Conservation (phyloP, 37 sponge, comb jelly and placozoan species). For the Halisarca cf. caerulea region DNA sequence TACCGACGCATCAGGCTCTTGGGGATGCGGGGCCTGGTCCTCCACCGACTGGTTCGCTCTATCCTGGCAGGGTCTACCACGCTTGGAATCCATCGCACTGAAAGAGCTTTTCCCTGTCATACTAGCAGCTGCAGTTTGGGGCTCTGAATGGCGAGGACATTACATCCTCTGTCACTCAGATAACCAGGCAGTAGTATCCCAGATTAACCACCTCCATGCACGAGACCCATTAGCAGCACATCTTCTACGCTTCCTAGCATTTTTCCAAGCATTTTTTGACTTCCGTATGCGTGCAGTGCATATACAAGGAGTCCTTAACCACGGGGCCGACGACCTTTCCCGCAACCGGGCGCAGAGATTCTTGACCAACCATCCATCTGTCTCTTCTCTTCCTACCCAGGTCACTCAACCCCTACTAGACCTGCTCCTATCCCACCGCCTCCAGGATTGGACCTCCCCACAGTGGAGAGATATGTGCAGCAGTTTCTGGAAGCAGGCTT, state of each 20-base stretch:
- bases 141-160: conserved; percentile 25
- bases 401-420: background rate
- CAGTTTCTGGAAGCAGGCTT: conserved; percentile 21
- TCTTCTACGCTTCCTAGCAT: conserved; percentile 44
- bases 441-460: conserved; percentile 26
- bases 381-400: background rate
- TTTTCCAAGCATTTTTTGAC: conserved; percentile 28
- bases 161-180: conserved; percentile 20
- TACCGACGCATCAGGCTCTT: conserved; percentile 32
- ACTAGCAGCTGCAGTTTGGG: conserved; percentile 36
- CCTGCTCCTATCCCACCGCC: background rate
- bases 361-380: background rate
- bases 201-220: conserved; percentile 22
- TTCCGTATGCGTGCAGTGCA: conserved; percentile 14
- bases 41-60: conserved; percentile 15
- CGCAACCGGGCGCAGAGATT: background rate
- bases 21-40: conserved; percentile 36
- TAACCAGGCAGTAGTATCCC: conserved; percentile 31
- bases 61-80: background rate
- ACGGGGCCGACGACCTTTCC: conserved; percentile 26
- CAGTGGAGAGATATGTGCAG: conserved; percentile 4
- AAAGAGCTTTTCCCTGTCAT: conserved; percentile 51
- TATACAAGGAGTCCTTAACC: conserved; percentile 15
- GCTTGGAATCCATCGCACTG: conserved; percentile 23
- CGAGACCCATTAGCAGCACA: conserved; percentile 34